These are phyloP conservation scores for Biston stratarius DNA, from an alignment of 2,888 invertebrate species.

Conservation along the genomic window DNA sequence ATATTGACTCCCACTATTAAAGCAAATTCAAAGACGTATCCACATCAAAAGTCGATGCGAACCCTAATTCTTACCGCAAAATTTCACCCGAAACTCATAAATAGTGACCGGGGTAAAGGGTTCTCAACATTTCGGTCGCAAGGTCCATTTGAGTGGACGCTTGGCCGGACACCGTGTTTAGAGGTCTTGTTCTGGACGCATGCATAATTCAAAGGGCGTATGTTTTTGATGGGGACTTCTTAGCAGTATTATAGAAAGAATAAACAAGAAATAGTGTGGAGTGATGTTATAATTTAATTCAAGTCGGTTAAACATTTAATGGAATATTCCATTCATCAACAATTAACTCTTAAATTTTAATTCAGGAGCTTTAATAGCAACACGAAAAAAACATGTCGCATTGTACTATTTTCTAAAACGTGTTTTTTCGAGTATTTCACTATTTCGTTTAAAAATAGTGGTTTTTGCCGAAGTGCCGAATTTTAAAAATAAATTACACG, in stretches of 20 bases:
- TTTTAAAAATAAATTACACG: no score
- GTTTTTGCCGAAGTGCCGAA: no score
- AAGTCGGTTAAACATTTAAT: no score
- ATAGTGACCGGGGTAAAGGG: slow-evolving; percentile 57
- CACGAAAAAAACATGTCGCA: no score
- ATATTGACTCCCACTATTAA: no score
- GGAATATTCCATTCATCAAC: no score
- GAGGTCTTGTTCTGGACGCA: slow-evolving; percentile 41
- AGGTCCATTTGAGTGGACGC: slow-evolving; percentile 48
- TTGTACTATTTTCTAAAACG: no score
- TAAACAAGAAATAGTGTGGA: slow-evolving; percentile 8
- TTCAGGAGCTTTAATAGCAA: no score
- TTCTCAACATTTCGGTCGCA: slow-evolving; percentile 52
- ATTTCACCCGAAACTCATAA: slow-evolving; percentile 34
- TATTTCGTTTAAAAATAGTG: no score
- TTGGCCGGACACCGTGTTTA: slow-evolving; percentile 46
- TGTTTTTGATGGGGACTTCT: slow-evolving; percentile 31
- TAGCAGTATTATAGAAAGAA: slow-evolving; percentile 20
- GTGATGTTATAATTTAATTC: slow-evolving; percentile 10
- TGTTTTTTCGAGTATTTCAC: no score
- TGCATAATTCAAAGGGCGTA: slow-evolving; percentile 47
- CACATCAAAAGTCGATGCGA: neutral
- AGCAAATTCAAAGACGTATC: no score
- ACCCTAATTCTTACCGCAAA: slow-evolving; percentile 6
- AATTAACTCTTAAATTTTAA: no score